These are phyloP conservation scores for Ophion obscuratus DNA, from an alignment of 2,888 invertebrate species.

Conservation along the genomic window DNA sequence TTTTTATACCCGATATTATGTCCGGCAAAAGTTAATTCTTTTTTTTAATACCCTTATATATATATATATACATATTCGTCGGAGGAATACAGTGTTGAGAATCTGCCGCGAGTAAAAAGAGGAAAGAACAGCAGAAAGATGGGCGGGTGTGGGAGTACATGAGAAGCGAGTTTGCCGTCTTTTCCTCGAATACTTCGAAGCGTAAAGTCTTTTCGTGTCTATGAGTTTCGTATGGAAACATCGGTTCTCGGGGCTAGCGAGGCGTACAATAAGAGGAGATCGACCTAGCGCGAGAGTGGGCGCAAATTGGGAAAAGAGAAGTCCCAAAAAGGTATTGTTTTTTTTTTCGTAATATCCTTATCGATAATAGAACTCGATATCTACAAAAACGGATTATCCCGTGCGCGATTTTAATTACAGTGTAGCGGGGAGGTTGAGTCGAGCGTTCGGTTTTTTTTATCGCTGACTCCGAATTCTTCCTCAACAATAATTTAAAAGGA, in stretches of 20 bases:
- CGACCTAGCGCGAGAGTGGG: slow-evolving; percentile 20
- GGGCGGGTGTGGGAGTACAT: not conserved
- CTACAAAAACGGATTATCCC: slow-evolving; percentile 48
- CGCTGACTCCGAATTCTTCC: slow-evolving; percentile 7
- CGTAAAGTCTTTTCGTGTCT: slow-evolving; percentile 38
- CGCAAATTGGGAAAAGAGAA: slow-evolving; percentile 25
- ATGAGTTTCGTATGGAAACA: slow-evolving; percentile 50
- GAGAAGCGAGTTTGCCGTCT: slow-evolving; percentile 5
- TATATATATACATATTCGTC: not conserved
- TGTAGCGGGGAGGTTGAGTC: slow-evolving; percentile 4
- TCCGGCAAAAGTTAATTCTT: not conserved
- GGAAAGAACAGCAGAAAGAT: not conserved
- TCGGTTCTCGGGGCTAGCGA: slow-evolving; percentile 23
- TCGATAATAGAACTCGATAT: slow-evolving; percentile 56
- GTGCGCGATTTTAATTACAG: slow-evolving; percentile 23
- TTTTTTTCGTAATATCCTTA: slow-evolving; percentile 15
- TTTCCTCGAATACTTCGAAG: slow-evolving; percentile 48
- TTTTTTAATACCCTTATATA: not conserved
- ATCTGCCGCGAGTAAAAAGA: not conserved
- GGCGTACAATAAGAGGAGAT: slow-evolving; percentile 16
- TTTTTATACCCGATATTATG: not conserved
- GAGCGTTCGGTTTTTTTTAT: slow-evolving; percentile 20
- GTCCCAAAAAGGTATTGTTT: slow-evolving; percentile 27
- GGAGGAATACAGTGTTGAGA: not conserved
- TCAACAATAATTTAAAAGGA: slow-evolving; percentile 42